Evolutionary conservation across 2,113 vertebrate species (phyloP).

Genomic region (Prietella phreatophila): DNA sequence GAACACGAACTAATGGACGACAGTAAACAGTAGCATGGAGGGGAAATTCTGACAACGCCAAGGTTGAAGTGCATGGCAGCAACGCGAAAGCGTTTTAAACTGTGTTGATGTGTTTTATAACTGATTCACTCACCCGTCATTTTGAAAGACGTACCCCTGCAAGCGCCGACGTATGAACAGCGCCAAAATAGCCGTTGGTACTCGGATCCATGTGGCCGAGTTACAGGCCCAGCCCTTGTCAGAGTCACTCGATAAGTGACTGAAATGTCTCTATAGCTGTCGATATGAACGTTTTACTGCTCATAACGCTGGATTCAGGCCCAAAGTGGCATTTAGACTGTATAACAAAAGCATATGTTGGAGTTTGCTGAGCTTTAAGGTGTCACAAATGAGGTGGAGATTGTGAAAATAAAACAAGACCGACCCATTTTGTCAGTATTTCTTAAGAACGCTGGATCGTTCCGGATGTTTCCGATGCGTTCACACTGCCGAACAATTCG

Average conservation of each 20-base stretch:
- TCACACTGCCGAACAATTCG: not conserved
- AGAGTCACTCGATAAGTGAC: not conserved
- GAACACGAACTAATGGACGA: constrained; percentile 17
- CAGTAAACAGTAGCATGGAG: not conserved
- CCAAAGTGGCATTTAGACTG: not conserved
- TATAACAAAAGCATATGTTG: not conserved
- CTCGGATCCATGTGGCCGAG: not conserved
- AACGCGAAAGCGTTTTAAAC: not conserved
- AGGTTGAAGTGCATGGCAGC: not conserved
- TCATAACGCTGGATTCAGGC: not conserved
- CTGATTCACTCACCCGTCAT: not conserved
- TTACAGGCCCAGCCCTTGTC: not conserved
- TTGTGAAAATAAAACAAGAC: not conserved
- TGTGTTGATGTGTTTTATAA: not conserved
- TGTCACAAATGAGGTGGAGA: not conserved
- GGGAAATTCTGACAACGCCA: constrained; percentile 2
- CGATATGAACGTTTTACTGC: rapidly evolving
- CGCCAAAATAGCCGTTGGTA: not conserved
- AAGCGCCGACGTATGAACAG: not conserved
- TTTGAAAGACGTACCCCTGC: no score
- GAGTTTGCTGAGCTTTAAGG: not conserved
- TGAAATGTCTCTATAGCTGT: not conserved
- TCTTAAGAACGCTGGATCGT: not conserved
- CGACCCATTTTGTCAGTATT: not conserved
- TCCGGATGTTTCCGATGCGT: not conserved